Conservation (phyloP, 2,797 vertebrate species). For the Sorex maritimensis region DNA sequence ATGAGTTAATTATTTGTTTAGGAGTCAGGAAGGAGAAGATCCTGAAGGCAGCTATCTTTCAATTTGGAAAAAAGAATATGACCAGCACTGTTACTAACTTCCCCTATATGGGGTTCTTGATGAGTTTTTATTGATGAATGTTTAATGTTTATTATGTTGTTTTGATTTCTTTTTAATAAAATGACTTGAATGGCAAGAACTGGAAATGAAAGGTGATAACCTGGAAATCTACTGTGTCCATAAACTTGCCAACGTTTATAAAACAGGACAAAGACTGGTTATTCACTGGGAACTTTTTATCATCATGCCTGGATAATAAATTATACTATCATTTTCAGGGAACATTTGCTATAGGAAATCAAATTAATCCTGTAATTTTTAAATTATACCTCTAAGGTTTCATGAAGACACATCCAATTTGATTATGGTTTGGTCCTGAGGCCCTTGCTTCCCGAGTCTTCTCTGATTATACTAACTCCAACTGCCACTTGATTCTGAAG, state of each 20-base stretch:
- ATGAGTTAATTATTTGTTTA: neutral
- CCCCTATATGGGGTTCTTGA: constrained; percentile 26
- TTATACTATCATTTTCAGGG: constrained; percentile 77
- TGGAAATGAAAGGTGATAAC: constrained; percentile 70
- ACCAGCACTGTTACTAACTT: constrained; percentile 12
- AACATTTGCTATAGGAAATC: constrained; percentile 77
- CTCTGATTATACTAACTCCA: constrained; percentile 57
- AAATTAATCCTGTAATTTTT: constrained; percentile 84
- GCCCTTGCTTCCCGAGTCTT: constrained; percentile 62
- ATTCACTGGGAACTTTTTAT: constrained; percentile 77
- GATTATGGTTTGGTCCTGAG: constrained; percentile 69
- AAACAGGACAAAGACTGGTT: constrained; percentile 72
- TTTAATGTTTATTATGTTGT: constrained; percentile 65
- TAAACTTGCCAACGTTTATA: constrained; percentile 63
- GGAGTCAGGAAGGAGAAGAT: neutral
- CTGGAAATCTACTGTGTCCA: constrained; percentile 59
- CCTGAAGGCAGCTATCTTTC: neutral
- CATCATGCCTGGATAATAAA: constrained; percentile 72
- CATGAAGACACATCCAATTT: constrained; percentile 72
- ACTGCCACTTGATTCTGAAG: constrained; percentile 71
- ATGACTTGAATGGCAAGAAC: constrained; percentile 51
- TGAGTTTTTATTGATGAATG: constrained; percentile 50
- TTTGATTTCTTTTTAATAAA: constrained; percentile 67
- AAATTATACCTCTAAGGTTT: constrained; percentile 80
- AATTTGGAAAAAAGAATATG: neutral